Evolutionary conservation across 2,113 vertebrate species (phyloP), one percentile per base, ranked within the genome.

Genomic region (Pteropus alecto): DNA sequence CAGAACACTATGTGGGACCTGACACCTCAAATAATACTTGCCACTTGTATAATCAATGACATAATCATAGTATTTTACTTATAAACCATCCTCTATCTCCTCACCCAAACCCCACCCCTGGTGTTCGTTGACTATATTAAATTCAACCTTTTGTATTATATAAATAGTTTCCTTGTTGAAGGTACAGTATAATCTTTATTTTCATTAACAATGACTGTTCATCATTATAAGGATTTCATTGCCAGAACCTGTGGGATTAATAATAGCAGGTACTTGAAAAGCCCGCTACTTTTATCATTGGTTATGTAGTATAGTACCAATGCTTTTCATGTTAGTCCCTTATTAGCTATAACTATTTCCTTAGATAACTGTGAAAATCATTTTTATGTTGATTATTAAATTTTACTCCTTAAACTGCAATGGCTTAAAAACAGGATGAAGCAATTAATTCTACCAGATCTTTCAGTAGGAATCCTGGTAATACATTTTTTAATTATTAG

Each of bases 161-260:
- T 90, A 79, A 97, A 93, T 95, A 48, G 30, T 92, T 98, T 88
- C 90, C 94, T 89, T 97, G 87, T 96, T 97, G 95, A 97, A 2
- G 10, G 26, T 82, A 87, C 60, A 86, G n/a, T 74, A 67, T 77
- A 97, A 97, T 71, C 95, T 98, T 97, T 88, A 93, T 90, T 98
- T 97, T 96, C 95, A 97, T 97, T 98, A 96, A 97, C 91, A 97
- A 41, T 93, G 54, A 87, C 70, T 97, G 3, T 94, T 98, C 84
- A 94, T 98, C 79, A 95, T 88, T 91, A 96, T 97, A 98, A 97
- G 15, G n/a, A 81, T 86, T 95, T 46, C 10, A 82, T 91, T 95
- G 56, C 58, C 90, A 71, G 89, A 84, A 93, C 58, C n/a, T 95
- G 2, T 18, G 24, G 76, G 67, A 97, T 97, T 97, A 97, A 96